phyloP scores from a whole-genome alignment of 23 tunicate genomes.

The Styela clava region DNA sequence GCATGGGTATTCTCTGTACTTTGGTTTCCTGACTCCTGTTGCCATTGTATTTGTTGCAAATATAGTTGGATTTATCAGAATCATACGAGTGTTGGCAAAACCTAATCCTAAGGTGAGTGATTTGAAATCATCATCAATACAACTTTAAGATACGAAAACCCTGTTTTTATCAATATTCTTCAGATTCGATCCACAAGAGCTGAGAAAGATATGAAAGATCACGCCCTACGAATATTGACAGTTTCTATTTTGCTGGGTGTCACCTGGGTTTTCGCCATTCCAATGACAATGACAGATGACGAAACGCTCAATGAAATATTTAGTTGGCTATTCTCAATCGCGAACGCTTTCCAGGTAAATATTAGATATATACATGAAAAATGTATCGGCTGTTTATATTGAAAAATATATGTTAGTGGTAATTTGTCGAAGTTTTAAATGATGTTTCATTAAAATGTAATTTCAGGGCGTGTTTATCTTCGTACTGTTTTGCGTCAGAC shows the following conservation, averaged over 20 bases:
- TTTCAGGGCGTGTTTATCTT: not conserved
- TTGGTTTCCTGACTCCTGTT: not conserved
- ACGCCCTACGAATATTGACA: not conserved
- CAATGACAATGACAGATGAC: not conserved
- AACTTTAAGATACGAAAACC: too few relatives aligned
- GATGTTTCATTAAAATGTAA: too few relatives aligned
- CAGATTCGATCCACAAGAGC: not conserved
- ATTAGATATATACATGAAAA: too few relatives aligned
- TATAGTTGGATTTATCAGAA: not conserved
- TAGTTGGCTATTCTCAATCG: constrained; percentile 12
- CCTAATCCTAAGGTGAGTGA: too few relatives aligned
- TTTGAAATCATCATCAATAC: too few relatives aligned
- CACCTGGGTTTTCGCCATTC: constrained; percentile 4
- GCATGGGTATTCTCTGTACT: constrained; percentile 1
- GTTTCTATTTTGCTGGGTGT: not conserved
- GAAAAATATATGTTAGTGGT: too few relatives aligned
- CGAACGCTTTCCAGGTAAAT: constrained; percentile 12
- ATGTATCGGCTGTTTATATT: too few relatives aligned
- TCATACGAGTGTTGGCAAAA: not conserved
- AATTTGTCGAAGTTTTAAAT: too few relatives aligned
- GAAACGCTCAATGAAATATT: not conserved
- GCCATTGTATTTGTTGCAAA: not conserved
- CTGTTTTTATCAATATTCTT: too few relatives aligned
- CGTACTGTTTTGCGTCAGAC: not conserved
- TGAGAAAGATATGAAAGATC: not conserved